A percentile compares a stretch with the other conserved stretches of the same genome.
phyloP scores from a whole-genome alignment of 2,888 invertebrate species.

The Thereva nobilitata region DNA sequence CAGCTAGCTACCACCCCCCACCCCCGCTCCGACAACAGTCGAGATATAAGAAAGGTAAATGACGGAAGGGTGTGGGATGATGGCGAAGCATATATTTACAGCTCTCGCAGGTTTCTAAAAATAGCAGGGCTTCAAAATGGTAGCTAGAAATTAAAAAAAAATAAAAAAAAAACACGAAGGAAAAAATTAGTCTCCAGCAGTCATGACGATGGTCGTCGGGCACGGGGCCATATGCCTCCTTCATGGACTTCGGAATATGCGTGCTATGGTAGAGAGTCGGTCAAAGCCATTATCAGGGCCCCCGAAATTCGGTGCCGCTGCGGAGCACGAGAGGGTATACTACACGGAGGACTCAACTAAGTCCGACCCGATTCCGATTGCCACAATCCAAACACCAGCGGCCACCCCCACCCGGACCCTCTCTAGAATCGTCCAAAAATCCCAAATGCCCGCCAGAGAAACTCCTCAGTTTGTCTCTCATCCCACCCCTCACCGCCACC shows the following conservation, averaged over 20 bases:
- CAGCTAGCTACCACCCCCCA: too few species aligned
- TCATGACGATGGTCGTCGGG: conserved; percentile 2
- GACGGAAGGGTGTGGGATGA: too few species aligned
- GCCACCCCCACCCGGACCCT: too few species aligned
- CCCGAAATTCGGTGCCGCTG: conserved; percentile 11
- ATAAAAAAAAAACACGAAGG: not conserved
- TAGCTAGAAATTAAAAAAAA: not conserved
- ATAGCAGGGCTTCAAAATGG: too few species aligned
- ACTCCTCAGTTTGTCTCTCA: conserved; percentile 4
- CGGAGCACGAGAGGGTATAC: not conserved
- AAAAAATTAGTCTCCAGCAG: conserved; percentile 8
- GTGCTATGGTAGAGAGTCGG: conserved; percentile 9
- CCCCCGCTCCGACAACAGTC: too few species aligned
- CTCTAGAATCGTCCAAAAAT: too few species aligned
- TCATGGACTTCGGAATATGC: conserved; percentile 27
- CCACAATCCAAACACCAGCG: conserved; percentile 12
- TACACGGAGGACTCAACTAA: conserved; percentile 22
- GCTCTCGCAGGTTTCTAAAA: too few species aligned
- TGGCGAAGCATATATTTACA: too few species aligned
- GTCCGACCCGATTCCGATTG: conserved; percentile 12
- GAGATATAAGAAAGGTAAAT: too few species aligned
- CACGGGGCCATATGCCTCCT: conserved; percentile 5
- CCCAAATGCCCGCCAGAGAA: conserved; percentile 1
- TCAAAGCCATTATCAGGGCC: conserved; percentile 22
- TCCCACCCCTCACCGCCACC: too few species aligned